Conservation (phyloP, 2,797 vertebrate genomes). For the Mastacembelus armatus region DNA sequence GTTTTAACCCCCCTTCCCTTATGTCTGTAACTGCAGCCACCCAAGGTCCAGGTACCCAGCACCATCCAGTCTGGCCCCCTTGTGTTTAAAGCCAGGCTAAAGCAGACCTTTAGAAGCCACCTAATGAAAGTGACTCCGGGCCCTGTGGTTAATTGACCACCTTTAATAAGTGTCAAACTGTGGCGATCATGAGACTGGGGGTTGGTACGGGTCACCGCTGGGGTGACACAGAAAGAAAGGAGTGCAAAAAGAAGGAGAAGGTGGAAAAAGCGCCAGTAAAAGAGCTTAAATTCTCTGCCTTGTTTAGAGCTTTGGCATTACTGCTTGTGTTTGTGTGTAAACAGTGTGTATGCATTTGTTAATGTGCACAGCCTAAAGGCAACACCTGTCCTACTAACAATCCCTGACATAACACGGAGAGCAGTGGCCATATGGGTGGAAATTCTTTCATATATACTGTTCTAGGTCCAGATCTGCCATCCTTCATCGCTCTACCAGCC, state of each 20-base stretch:
- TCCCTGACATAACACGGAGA: constrained; percentile 48
- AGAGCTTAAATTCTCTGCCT: constrained; percentile 38
- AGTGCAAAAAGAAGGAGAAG: constrained; percentile 20
- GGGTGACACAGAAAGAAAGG: constrained; percentile 54
- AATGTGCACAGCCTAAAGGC: constrained; percentile 56
- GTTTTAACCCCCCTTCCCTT: constrained; percentile 30
- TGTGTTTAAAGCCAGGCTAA: constrained; percentile 71
- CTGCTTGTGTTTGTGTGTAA: constrained; percentile 32
- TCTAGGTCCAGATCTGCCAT: constrained; percentile 38
- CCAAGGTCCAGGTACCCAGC: constrained; percentile 41
- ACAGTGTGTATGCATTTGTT: constrained; percentile 53
- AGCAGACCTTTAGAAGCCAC: constrained; percentile 75
- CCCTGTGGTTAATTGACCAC: constrained; percentile 80
- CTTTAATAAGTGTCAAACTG: constrained; percentile 82
- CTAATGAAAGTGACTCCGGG: constrained; percentile 76
- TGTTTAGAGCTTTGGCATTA: constrained; percentile 19
- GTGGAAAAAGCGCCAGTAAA: constrained; percentile 39
- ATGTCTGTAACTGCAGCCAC: constrained; percentile 22
- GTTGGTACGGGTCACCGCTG: constrained; percentile 73
- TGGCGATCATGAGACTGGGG: constrained; percentile 76
- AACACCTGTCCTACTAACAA: constrained; percentile 73
- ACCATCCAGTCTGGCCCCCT: constrained; percentile 38
- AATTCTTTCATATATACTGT: constrained; percentile 55
- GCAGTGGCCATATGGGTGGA: constrained; percentile 61
- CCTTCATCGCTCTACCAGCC: constrained; percentile 42